These are phyloP conservation scores for Scotopteryx bipunctaria DNA, from an alignment of 2,888 invertebrate species.

Conservation along the genomic window DNA sequence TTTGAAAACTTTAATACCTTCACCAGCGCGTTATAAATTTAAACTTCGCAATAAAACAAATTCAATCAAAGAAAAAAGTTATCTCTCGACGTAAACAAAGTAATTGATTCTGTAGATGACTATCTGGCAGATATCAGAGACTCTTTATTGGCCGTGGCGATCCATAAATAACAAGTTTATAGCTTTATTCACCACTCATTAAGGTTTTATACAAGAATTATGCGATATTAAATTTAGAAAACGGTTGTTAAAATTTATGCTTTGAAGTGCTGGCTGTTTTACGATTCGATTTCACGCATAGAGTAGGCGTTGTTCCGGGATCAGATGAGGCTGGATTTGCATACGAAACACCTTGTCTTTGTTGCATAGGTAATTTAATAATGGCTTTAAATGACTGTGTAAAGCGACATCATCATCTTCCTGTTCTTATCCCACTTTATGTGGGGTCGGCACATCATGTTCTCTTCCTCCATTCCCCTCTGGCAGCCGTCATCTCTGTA, in stretches of 20 bases:
- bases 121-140: conserved; percentile 41
- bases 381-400: no score
- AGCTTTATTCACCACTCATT: conserved; percentile 78
- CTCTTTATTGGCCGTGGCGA: conserved; percentile 56
- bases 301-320: conserved; percentile 30
- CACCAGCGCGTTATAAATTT: conserved; percentile 37
- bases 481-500: no score
- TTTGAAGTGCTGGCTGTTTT: conserved; percentile 49
- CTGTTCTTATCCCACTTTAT: no score
- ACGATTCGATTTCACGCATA: conserved; percentile 46
- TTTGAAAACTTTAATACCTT: conserved; percentile 28
- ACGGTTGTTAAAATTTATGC: conserved; percentile 66
- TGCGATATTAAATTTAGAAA: conserved; percentile 79
- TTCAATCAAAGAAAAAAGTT: conserved; percentile 38
- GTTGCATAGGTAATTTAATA: no score
- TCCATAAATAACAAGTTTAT: conserved; percentile 71
- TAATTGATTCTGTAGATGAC: conserved; percentile 62
- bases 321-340: conserved; percentile 19
- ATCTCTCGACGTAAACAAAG: conserved; percentile 56
- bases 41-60: conserved; percentile 40
- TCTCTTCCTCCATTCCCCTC: no score
- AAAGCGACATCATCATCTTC: no score
- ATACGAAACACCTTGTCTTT: no score
- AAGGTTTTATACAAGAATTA: conserved; percentile 75
- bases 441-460: no score